A percentile compares a stretch with the other conserved stretches of the same genome.
phyloP scores from a whole-genome alignment of 2,888 invertebrate genomes.

The Acronicta leporina region DNA sequence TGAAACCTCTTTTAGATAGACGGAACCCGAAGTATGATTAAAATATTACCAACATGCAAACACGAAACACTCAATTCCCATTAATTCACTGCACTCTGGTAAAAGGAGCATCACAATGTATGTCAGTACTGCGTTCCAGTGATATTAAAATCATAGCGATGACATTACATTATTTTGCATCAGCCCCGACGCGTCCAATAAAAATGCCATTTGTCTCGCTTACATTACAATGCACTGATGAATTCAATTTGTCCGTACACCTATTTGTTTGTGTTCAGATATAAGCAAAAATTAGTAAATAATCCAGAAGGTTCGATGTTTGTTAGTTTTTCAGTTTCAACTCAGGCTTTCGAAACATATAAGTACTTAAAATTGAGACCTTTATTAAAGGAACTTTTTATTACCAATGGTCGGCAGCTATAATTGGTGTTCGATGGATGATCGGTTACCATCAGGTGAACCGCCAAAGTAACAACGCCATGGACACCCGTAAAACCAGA shows the following conservation, averaged over 20 bases:
- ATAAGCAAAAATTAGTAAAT: not conserved
- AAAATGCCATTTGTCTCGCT: conserved; percentile 67
- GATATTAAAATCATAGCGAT: conserved; percentile 52
- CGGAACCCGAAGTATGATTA: not conserved
- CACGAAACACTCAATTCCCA: conserved; percentile 10
- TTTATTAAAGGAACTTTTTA: no score
- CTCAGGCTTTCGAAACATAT: no score
- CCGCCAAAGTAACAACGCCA: no score
- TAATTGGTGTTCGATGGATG: no score
- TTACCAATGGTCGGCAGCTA: no score
- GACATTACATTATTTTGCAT: conserved; percentile 56
- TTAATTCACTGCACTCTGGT: conserved; percentile 21
- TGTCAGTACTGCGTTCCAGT: conserved; percentile 35
- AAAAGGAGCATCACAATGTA: conserved; percentile 29
- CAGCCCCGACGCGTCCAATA: conserved; percentile 60
- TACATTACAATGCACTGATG: conserved; percentile 59
- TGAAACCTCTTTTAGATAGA: no score
- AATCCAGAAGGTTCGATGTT: not conserved
- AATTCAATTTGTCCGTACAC: conserved; percentile 49
- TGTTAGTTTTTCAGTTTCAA: not conserved
- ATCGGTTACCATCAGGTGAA: no score
- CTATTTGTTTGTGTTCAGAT: conserved; percentile 31
- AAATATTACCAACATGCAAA: conserved; percentile 8
- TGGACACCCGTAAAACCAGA: no score
- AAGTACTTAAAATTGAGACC: no score